phyloP scores from a whole-genome alignment of 2,797 vertebrate species.

The Crocidura indochinensis region DNA sequence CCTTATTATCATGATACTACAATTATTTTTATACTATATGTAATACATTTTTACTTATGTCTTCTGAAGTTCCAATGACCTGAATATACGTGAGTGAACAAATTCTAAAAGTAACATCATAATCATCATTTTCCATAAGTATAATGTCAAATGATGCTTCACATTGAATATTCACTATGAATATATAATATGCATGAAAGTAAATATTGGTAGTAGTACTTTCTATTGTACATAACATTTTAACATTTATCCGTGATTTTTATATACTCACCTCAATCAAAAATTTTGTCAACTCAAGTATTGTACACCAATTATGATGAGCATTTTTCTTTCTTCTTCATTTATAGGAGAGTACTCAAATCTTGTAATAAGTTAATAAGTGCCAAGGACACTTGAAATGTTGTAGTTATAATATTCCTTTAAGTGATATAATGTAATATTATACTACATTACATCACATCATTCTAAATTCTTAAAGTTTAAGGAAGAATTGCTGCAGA shows the following conservation, averaged over 20 bases:
- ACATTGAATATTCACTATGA: neutral
- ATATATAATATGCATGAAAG: neutral
- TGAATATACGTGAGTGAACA: slow-evolving; percentile 37
- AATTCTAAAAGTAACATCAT: neutral
- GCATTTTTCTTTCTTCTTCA: neutral
- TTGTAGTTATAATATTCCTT: neutral
- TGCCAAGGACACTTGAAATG: neutral
- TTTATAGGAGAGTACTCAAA: neutral
- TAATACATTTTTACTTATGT: neutral
- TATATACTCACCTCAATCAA: neutral
- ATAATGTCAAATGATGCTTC: neutral
- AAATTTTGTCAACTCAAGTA: neutral
- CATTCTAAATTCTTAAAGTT: neutral
- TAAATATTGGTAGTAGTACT: neutral
- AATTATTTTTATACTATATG: slow-evolving; percentile 21
- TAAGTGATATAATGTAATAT: neutral
- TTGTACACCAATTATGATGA: neutral
- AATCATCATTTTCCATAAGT: neutral
- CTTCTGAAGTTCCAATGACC: neutral
- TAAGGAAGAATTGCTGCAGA: slow-evolving; percentile 12
- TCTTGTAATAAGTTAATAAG: slow-evolving; percentile 7
- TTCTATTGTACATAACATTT: neutral
- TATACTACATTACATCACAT: neutral
- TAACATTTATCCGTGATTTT: slow-evolving; percentile 19
- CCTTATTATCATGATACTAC: neutral